Evolutionary conservation across 2,797 vertebrate genomes (phyloP).

Genomic region (Malurus leucopterus): DNA sequence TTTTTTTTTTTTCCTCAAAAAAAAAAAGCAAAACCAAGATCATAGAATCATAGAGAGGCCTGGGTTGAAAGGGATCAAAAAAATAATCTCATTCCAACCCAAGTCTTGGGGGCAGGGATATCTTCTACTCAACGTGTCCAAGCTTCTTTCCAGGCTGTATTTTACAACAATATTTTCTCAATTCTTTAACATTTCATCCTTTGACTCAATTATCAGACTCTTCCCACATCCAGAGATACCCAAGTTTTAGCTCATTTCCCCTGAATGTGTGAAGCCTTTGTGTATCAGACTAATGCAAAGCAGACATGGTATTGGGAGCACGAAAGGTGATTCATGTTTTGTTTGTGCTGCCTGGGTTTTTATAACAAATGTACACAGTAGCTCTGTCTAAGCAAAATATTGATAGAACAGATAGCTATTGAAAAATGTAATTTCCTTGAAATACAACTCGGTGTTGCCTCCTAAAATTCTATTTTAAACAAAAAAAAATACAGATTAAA

Average conservation of each 20-base stretch:
- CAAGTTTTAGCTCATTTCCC: neutral
- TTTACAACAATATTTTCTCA: neutral
- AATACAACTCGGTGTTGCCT: neutral
- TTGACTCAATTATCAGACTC: neutral
- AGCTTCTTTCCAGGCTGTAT: neutral
- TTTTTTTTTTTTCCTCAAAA: rapidly evolving
- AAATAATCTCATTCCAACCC: neutral
- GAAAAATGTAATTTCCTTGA: neutral
- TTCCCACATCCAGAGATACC: neutral
- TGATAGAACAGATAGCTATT: neutral
- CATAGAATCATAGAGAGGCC: neutral
- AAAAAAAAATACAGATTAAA: neutral
- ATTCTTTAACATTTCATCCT: neutral
- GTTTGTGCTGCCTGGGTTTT: neutral
- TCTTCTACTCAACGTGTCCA: neutral
- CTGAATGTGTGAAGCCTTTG: neutral
- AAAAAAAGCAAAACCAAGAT: neutral
- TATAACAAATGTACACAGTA: neutral
- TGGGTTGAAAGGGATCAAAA: neutral
- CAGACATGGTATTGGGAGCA: neutral
- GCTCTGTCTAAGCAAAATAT: neutral
- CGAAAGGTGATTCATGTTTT: neutral
- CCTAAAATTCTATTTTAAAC: neutral
- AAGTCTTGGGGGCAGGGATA: neutral
- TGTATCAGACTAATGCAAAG: neutral